Evolutionary conservation across 2,888 invertebrate species (phyloP).

Genomic region (Plagodis pulveraria): DNA sequence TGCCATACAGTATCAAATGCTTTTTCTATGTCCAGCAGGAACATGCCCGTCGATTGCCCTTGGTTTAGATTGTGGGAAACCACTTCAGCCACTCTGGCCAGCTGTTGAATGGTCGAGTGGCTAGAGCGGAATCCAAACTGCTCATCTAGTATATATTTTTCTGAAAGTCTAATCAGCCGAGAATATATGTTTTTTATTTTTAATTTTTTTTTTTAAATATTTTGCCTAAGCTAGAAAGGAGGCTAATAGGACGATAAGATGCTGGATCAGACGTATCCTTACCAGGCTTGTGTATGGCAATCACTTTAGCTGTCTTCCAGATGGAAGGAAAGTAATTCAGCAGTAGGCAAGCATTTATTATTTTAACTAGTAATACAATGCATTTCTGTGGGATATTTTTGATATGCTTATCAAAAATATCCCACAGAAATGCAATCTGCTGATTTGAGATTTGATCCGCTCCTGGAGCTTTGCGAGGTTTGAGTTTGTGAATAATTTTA

Average conservation of each 20-base stretch:
- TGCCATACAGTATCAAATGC: not conserved
- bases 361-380: not conserved
- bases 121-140: too few species aligned
- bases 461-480: too few species aligned
- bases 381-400: constrained; percentile 4
- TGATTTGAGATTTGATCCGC: constrained; percentile 15
- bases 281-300: constrained; percentile 2
- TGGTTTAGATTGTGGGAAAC: constrained; percentile 5
- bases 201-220: constrained; percentile 18
- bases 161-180: not conserved
- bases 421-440: too few species aligned
- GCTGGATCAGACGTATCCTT: constrained; percentile 5
- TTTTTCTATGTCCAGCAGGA: constrained; percentile 1
- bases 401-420: too few species aligned
- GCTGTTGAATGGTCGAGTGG: too few species aligned
- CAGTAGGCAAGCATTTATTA: constrained; percentile 16
- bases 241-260: not conserved
- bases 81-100: too few species aligned
- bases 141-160: constrained; percentile 5
- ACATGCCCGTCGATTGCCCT: constrained; percentile 7
- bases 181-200: constrained; percentile 6
- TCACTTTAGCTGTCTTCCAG: too few species aligned
- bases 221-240: constrained; percentile 2
- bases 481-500: too few species aligned
- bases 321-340: not conserved